Conservation (phyloP, 2,113 vertebrate genomes). For the Deroptyus accipitrinus region DNA sequence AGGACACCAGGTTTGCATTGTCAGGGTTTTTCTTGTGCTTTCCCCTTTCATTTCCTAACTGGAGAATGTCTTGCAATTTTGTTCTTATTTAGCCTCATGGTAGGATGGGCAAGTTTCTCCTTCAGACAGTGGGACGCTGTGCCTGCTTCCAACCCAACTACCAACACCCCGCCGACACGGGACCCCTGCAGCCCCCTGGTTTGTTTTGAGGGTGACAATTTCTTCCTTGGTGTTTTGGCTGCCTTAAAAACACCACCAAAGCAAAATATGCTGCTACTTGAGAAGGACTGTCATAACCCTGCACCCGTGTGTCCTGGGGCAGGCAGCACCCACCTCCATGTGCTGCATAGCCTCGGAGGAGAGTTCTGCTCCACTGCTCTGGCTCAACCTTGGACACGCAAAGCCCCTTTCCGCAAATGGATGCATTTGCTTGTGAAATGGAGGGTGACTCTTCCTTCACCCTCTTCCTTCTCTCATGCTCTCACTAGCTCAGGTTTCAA, state of each 20-base stretch:
- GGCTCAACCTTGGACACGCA: background rate
- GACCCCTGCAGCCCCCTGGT: background rate
- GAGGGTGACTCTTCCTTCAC: background rate
- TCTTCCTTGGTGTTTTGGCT: background rate
- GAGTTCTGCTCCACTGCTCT: background rate
- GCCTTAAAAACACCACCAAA: background rate
- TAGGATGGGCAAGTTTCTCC: background rate
- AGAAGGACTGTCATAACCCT: background rate
- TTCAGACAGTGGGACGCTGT: background rate
- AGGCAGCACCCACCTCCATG: background rate
- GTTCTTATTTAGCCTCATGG: background rate
- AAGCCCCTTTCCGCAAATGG: background rate
- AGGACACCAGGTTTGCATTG: background rate
- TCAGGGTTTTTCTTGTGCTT: background rate
- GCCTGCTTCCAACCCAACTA: background rate
- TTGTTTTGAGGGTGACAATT: background rate
- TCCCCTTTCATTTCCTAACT: background rate
- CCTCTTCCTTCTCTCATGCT: background rate
- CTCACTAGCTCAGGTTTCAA: background rate
- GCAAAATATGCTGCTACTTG: background rate
- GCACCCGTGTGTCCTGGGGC: background rate
- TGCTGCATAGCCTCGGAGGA: background rate
- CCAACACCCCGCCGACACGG: fast-evolving
- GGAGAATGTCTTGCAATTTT: background rate
- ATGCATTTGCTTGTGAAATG: background rate